These are phyloP conservation scores for Acanthococcus lagerstroemiae DNA, from an alignment of 2,888 invertebrate genomes.

Conservation along the genomic window DNA sequence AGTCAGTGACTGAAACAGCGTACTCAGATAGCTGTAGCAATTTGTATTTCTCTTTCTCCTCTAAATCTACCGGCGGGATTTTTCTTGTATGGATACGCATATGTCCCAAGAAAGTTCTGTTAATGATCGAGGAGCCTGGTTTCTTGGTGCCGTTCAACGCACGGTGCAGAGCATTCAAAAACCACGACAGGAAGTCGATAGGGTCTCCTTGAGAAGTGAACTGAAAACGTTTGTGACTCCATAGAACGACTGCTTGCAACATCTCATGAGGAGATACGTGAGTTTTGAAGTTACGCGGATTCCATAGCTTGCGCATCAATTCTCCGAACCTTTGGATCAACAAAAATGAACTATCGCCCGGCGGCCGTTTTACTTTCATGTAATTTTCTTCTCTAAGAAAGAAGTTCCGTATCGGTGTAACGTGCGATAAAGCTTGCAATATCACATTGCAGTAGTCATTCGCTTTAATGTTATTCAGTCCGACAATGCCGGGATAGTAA, in stretches of 20 bases:
- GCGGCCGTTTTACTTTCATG: conserved; percentile 74
- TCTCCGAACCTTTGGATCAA: conserved; percentile 90
- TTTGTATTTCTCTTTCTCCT: conserved; percentile 74
- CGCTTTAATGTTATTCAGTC: conserved; percentile 97
- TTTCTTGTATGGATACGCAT: conserved; percentile 86
- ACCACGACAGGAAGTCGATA: conserved; percentile 96
- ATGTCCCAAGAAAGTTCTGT: conserved; percentile 85
- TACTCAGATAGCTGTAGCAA: conserved; percentile 74
- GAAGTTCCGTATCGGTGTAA: conserved; percentile 86
- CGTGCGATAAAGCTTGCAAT: conserved; percentile 87
- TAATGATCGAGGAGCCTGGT: conserved; percentile 79
- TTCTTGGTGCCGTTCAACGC: conserved; percentile 89
- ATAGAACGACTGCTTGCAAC: conserved; percentile 94
- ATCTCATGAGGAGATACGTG: conserved; percentile 99
- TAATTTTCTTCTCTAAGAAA: conserved; percentile 92
- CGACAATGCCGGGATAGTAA: conserved; percentile 95
- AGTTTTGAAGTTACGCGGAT: conserved; percentile 96
- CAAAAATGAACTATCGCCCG: conserved; percentile 87
- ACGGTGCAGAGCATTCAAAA: conserved; percentile 88
- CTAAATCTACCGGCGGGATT: conserved; percentile 83
- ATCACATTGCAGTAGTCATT: conserved; percentile 99
- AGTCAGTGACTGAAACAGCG: conserved; percentile 74
- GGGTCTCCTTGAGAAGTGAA: conserved; percentile 98
- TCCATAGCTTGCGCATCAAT: conserved; percentile 94
- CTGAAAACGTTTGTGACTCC: conserved; percentile 94